phyloP scores from a whole-genome alignment of 2,113 vertebrate species.

The Ibidorhyncha struthersii region DNA sequence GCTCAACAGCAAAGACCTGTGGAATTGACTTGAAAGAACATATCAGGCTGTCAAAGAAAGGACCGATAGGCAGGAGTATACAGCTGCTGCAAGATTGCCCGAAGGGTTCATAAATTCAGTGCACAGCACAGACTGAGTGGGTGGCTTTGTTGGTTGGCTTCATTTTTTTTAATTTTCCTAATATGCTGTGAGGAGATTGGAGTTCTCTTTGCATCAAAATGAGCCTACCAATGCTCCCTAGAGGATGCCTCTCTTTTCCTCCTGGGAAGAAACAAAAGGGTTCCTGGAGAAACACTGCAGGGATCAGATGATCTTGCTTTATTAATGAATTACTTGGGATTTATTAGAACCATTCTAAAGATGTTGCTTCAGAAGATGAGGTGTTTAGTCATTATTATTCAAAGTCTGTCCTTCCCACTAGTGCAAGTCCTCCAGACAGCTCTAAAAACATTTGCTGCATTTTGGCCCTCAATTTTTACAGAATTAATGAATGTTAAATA shows the following conservation, averaged over 20 bases:
- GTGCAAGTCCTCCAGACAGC: background rate
- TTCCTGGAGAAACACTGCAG: slow-evolving; percentile 18
- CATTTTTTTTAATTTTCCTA: slow-evolving; percentile 51
- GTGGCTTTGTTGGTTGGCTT: slow-evolving; percentile 39
- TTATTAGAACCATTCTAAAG: slow-evolving; percentile 51
- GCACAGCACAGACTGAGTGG: background rate
- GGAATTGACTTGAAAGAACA: background rate
- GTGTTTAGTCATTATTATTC: slow-evolving; percentile 46
- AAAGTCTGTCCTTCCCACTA: slow-evolving; percentile 23
- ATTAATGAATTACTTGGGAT: slow-evolving; percentile 47
- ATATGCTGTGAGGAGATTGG: slow-evolving; percentile 25
- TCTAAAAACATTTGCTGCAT: slow-evolving; percentile 28
- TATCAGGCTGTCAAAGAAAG: slow-evolving; percentile 3
- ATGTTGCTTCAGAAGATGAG: background rate
- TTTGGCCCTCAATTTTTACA: slow-evolving; percentile 11
- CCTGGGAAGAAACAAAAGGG: slow-evolving; percentile 25
- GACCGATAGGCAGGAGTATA: background rate
- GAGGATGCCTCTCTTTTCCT: background rate
- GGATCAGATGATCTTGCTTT: slow-evolving; percentile 38
- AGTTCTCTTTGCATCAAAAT: slow-evolving; percentile 26
- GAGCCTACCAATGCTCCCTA: background rate
- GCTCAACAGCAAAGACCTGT: background rate
- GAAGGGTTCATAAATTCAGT: slow-evolving; percentile 49
- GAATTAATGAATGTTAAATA: slow-evolving; percentile 25
- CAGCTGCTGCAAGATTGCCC: slow-evolving; percentile 23